Evolutionary conservation across 2,113 vertebrate genomes (phyloP).

Genomic region (Bubo scandiacus): DNA sequence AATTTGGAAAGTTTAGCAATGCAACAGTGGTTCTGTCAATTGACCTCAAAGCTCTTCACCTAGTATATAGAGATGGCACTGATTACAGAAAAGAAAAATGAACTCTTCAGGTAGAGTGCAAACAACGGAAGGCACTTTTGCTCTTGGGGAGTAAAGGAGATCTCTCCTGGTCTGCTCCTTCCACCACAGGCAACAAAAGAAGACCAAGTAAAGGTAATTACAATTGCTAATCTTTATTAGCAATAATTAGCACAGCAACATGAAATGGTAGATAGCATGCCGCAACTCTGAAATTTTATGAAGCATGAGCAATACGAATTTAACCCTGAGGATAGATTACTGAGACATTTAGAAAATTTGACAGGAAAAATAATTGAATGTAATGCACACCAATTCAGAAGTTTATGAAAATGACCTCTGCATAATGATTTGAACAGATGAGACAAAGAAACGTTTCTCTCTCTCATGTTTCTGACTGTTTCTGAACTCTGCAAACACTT

Average conservation of each 20-base stretch:
- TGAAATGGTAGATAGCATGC: background rate
- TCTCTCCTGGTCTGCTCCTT: background rate
- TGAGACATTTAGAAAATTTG: background rate
- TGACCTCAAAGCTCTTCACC: background rate
- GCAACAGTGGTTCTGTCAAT: background rate
- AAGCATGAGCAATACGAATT: rapidly evolving
- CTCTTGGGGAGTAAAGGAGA: background rate
- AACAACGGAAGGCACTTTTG: background rate
- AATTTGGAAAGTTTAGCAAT: background rate
- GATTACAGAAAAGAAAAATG: background rate
- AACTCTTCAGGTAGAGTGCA: background rate
- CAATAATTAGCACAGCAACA: background rate
- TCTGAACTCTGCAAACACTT: background rate
- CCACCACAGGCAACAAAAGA: background rate
- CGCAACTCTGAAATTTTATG: background rate
- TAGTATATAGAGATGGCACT: background rate
- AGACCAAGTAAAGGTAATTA: background rate
- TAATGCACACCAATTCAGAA: background rate
- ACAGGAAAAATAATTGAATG: background rate
- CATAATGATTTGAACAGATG: background rate
- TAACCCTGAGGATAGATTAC: background rate
- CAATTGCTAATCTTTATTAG: background rate
- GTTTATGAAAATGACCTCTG: background rate
- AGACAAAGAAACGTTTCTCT: background rate
- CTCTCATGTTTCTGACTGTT: background rate